phyloP scores from a whole-genome alignment of 2,113 vertebrate genomes.

The Indri indri region DNA sequence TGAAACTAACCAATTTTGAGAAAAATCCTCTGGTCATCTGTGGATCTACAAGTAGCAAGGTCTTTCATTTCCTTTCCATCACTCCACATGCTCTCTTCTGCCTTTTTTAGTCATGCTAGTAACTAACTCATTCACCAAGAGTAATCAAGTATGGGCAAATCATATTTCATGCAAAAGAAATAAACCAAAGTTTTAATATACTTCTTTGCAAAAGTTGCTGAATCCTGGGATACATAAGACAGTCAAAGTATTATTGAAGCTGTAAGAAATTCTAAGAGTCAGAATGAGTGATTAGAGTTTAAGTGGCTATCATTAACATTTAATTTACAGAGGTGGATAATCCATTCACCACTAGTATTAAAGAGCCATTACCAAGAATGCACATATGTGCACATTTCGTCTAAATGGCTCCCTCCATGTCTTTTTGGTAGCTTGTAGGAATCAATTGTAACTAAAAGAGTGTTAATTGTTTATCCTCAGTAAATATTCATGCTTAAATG shows the following conservation, averaged over 20 bases:
- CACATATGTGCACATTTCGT: not conserved
- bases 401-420: not conserved
- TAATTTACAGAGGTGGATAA: conserved; percentile 37
- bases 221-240: not conserved
- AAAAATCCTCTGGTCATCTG: not conserved
- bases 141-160: not conserved
- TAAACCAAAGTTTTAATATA: not conserved
- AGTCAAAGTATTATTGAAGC: not conserved
- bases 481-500: conserved; percentile 30
- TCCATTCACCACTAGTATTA: conserved; percentile 17
- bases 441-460: not conserved
- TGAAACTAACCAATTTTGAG: not conserved
- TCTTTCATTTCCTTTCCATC: not conserved
- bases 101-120: not conserved
- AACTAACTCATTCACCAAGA: not conserved
- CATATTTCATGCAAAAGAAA: conserved; percentile 9
- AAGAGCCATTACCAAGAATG: conserved; percentile 5
- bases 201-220: not conserved
- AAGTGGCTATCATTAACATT: conserved; percentile 35
- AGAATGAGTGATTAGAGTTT: conserved; percentile 11
- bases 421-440: not conserved
- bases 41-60: not conserved
- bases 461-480: not conserved
- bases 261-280: not conserved
- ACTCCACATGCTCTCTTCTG: not conserved